Evolutionary conservation across 2,888 invertebrate genomes (phyloP), one percentile per base, ranked within the genome.

Genomic region (Heliconius sara): DNA sequence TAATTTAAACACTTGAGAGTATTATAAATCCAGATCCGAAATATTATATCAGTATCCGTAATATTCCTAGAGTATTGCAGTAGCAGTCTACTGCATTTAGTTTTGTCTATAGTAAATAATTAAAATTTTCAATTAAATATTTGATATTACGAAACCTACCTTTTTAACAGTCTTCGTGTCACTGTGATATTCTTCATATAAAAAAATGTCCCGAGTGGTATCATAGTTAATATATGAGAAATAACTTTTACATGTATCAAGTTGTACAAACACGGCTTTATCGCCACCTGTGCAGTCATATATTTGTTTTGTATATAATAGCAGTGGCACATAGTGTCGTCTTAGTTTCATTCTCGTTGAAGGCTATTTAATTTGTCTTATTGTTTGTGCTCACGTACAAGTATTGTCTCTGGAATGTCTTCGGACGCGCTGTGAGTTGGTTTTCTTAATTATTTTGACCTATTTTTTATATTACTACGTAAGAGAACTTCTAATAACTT

Each of bases 231-330:
- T 30, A 52, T 39, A 10, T 60, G 74, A 66, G 66, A 77, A 72
- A 77, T 68, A 63, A 19, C 34, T 12, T n/a, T 25, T 67, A 68
- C 30, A 79, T 47, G 63, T 74, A n/a, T 63, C 25, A 30, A 63
- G n/a, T 76, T 79, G 79, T 78, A 81, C 78, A 81, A 81, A 81
- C 75, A 80, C 78, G 68, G 16, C 75, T 73, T 80, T 77, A 80
- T 82, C 80, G 60, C 79, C 82, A 82, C 78, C 80, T 82, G 82
- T 71, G 57, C 79, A 79, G 77, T 80, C 78, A 70, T n/a, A 79
- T 66, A 75, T 66, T 63, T 60, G 74, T 78, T 76, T 78, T 77
- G 73, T 77, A 67, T 72, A 79, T 68, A 70, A 80, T 57, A 70
- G 66, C 52, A 47, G 76, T 71, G 78, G 74, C 67, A 70, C 43